Conservation (phyloP, 1,140 invertebrate genomes). For the Bombus waltoni region DNA sequence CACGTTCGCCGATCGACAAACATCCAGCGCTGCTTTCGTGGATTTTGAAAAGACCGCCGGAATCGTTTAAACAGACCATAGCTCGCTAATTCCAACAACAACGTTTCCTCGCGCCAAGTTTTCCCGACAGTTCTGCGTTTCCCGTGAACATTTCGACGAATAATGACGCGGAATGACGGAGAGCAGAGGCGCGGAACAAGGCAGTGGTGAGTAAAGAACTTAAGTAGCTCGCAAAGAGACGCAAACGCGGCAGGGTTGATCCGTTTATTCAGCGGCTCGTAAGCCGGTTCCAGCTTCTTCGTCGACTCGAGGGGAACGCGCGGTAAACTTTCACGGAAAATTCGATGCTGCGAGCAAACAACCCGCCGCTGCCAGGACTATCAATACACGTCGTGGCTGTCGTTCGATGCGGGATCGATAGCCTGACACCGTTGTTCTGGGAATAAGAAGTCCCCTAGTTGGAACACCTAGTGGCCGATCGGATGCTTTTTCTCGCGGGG, state of each 20-base stretch:
- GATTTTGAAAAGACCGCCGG: too few species aligned
- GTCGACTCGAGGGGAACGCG: slow-evolving; percentile 45
- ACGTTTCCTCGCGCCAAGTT: not conserved
- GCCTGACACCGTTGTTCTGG: slow-evolving; percentile 13
- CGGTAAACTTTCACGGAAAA: slow-evolving; percentile 65
- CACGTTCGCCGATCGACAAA: not conserved
- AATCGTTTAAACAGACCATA: not conserved
- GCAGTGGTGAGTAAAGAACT: slow-evolving; percentile 47
- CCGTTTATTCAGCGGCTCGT: slow-evolving; percentile 71
- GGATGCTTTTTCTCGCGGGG: slow-evolving; percentile 49
- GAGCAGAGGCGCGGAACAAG: not conserved
- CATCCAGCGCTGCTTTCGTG: not conserved
- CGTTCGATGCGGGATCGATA: slow-evolving; percentile 66
- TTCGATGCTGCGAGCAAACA: slow-evolving; percentile 67
- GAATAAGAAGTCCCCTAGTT: slow-evolving; percentile 30
- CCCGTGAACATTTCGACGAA: slow-evolving; percentile 20
- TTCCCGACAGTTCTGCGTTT: not conserved
- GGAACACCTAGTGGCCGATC: slow-evolving; percentile 20
- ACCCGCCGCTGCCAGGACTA: slow-evolving; percentile 36
- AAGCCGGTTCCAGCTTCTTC: slow-evolving; percentile 60
- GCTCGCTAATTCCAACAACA: not conserved
- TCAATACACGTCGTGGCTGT: slow-evolving; percentile 58
- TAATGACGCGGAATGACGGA: slow-evolving; percentile 58
- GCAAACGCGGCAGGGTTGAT: slow-evolving; percentile 59
- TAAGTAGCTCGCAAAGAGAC: slow-evolving; percentile 61